Conservation (phyloP, 2,888 invertebrate genomes). For the Melanophora roralis region DNA sequence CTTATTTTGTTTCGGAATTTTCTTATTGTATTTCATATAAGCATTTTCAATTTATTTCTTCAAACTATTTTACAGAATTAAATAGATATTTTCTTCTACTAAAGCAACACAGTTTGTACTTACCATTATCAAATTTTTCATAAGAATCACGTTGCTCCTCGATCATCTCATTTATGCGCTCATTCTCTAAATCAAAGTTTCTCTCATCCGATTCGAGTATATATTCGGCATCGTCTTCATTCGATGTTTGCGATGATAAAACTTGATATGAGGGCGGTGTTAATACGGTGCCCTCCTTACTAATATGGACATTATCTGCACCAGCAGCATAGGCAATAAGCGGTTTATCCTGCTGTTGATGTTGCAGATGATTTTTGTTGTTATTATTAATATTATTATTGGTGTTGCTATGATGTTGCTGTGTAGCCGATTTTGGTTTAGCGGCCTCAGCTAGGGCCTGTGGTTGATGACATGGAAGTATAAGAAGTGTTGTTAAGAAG, state of each 20-base stretch:
- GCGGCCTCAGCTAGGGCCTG: slow-evolving; percentile 66
- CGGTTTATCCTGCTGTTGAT: slow-evolving; percentile 53
- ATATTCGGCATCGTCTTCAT: slow-evolving; percentile 74
- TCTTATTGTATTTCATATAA: no score
- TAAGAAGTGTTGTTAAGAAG: slow-evolving; percentile 60
- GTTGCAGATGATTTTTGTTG: slow-evolving; percentile 63
- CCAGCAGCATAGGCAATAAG: slow-evolving; percentile 58
- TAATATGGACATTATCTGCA: slow-evolving; percentile 63
- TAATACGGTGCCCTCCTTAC: slow-evolving; percentile 64
- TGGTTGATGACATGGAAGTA: slow-evolving; percentile 65
- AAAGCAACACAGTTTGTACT: slow-evolving; percentile 63
- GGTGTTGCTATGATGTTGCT: slow-evolving; percentile 64
- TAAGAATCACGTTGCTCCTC: slow-evolving; percentile 69
- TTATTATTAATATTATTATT: no score
- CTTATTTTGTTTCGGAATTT: no score
- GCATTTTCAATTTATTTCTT: no score
- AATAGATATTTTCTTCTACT: no score
- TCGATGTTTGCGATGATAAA: slow-evolving; percentile 73
- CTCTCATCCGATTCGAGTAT: slow-evolving; percentile 73
- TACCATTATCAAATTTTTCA: slow-evolving; percentile 73
- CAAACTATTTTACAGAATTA: no score
- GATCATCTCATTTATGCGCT: slow-evolving; percentile 66
- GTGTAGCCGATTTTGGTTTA: slow-evolving; percentile 73
- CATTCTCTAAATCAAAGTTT: slow-evolving; percentile 72
- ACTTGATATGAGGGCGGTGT: slow-evolving; percentile 72